phyloP scores from a whole-genome alignment of 2,113 vertebrate species.

The Chionis minor region DNA sequence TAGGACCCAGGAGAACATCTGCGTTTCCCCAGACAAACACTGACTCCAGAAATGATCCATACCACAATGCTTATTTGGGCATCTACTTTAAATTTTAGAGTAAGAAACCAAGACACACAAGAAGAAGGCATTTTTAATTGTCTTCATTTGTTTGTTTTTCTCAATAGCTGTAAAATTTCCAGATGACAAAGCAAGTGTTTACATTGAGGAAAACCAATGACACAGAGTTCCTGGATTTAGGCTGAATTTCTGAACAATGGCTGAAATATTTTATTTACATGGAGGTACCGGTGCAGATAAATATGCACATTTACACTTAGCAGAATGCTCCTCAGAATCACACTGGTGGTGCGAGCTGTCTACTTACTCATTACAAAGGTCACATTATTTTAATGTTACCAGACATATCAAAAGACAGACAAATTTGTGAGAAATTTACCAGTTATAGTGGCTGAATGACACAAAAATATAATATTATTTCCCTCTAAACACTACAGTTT shows the following conservation, averaged over 20 bases:
- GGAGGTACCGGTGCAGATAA: background rate
- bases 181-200: background rate
- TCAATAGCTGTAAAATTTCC: background rate
- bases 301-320: background rate
- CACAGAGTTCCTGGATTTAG: background rate
- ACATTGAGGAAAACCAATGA: background rate
- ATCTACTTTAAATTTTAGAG: background rate
- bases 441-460: background rate
- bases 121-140: background rate
- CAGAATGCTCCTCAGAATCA: background rate
- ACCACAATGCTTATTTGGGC: background rate
- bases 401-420: background rate
- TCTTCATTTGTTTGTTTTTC: background rate
- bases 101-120: background rate
- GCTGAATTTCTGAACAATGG: background rate
- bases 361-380: background rate
- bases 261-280: background rate
- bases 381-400: background rate
- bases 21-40: rapidly evolving
- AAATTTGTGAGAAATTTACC: background rate
- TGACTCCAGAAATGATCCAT: background rate
- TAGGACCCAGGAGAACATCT: background rate
- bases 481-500: background rate
- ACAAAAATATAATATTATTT: background rate
- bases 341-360: background rate